Conservation (phyloP, 1,140 invertebrate genomes). For the Trachelipus rathkii region DNA sequence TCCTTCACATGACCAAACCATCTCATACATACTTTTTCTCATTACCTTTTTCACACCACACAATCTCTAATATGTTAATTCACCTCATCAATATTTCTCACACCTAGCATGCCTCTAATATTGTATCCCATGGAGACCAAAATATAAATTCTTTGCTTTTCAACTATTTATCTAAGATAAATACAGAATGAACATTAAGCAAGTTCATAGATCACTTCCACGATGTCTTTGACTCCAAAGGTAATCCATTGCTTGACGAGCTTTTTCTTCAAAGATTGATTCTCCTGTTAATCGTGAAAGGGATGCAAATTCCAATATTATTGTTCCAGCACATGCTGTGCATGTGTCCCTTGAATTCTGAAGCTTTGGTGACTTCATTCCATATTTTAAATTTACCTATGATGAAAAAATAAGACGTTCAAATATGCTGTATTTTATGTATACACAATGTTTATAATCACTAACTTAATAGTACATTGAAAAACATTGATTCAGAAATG, state of each 20-base stretch:
- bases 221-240: constrained; percentile 91
- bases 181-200: constrained; percentile 73
- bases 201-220: constrained; percentile 84
- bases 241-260: constrained; percentile 92
- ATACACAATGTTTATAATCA: too few species aligned
- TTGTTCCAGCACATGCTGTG: constrained; percentile 96
- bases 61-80: too few species aligned
- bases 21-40: too few species aligned
- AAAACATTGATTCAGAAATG: too few species aligned
- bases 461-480: too few species aligned
- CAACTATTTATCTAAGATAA: neutral
- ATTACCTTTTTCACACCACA: too few species aligned
- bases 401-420: constrained; percentile 45
- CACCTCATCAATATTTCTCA: too few species aligned
- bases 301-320: constrained; percentile 95
- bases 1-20: too few species aligned
- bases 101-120: too few species aligned
- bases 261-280: constrained; percentile 79
- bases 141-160: neutral
- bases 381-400: constrained; percentile 83
- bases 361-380: constrained; percentile 71
- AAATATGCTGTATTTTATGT: neutral
- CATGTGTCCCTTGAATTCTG: constrained; percentile 61
- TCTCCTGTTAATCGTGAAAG: constrained; percentile 88
- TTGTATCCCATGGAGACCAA: neutral